phyloP scores from a whole-genome alignment of 2,888 invertebrate species.

The Parnassius mnemosyne region DNA sequence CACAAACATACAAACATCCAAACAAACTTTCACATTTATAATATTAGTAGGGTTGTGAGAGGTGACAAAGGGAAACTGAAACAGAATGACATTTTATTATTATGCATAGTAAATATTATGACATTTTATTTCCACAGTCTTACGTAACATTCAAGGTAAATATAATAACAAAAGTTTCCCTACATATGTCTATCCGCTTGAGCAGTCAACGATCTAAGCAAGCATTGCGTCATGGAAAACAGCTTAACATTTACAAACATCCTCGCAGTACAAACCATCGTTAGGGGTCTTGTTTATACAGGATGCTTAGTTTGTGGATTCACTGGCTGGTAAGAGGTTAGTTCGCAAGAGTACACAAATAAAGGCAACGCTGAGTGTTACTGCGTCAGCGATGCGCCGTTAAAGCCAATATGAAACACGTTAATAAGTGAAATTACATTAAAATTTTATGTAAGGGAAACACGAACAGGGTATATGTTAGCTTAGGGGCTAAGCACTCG shows the following conservation, averaged over 20 bases:
- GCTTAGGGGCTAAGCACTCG: too few species aligned
- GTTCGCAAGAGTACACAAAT: constrained; percentile 13
- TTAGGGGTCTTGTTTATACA: constrained; percentile 7
- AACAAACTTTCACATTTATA: too few species aligned
- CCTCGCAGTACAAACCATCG: constrained; percentile 1
- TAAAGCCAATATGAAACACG: not conserved
- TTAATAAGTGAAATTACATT: too few species aligned
- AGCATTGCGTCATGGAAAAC: constrained; percentile 13
- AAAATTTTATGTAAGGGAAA: too few species aligned
- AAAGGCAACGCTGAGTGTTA: constrained; percentile 10
- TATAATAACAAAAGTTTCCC: not conserved
- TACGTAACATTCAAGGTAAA: not conserved
- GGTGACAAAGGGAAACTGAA: too few species aligned
- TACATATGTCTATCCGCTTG: not conserved
- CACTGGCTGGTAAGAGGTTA: constrained; percentile 9
- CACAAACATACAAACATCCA: too few species aligned
- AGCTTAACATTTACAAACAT: constrained; percentile 17
- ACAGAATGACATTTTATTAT: too few species aligned
- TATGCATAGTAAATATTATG: too few species aligned
- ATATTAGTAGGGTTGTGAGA: too few species aligned
- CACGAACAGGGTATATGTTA: too few species aligned
- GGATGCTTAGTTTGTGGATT: constrained; percentile 17
- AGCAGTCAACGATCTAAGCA: constrained; percentile 1
- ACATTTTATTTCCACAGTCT: too few species aligned
- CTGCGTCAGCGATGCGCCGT: not conserved